Percentiles rank a stretch among this genome's conserved stretches.
phyloP scores from a whole-genome alignment of 2,113 vertebrate species.

The Apeltes quadracus region DNA sequence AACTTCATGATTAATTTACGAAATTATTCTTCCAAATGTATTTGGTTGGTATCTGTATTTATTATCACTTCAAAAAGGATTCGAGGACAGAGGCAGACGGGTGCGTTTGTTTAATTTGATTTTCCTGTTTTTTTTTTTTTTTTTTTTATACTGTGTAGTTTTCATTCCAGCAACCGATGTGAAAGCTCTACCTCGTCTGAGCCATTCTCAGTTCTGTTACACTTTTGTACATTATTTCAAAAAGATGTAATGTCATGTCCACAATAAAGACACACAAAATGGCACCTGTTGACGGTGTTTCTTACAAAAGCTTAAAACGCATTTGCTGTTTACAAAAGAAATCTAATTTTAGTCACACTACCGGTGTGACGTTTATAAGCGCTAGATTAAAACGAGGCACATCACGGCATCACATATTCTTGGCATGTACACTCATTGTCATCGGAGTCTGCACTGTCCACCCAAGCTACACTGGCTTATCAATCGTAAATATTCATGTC shows the following conservation, averaged over 20 bases:
- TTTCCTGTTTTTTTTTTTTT: constrained; percentile 61
- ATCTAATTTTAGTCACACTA: constrained; percentile 8
- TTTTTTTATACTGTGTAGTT: constrained; percentile 76
- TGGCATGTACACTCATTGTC: constrained; percentile 9
- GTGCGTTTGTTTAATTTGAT: constrained; percentile 65
- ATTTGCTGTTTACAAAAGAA: constrained; percentile 9
- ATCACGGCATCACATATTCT: constrained; percentile 7
- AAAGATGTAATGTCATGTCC: constrained; percentile 88
- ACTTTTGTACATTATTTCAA: constrained; percentile 88
- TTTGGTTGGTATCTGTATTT: constrained; percentile 90
- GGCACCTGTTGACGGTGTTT: constrained; percentile 54
- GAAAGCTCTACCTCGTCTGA: constrained; percentile 94
- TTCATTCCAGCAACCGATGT: constrained; percentile 85
- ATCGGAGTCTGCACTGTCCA: constrained; percentile 2
- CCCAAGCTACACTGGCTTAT: constrained; percentile 12
- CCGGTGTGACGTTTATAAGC: constrained; percentile 39
- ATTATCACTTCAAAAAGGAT: constrained; percentile 88
- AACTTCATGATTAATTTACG: constrained; percentile 84
- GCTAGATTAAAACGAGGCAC: neutral
- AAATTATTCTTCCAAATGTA: constrained; percentile 87
- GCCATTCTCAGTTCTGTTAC: constrained; percentile 87
- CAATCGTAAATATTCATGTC: neutral
- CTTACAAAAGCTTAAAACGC: constrained; percentile 44
- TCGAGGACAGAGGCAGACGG: constrained; percentile 72
- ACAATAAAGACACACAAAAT: constrained; percentile 91